A percentile compares a stretch with the other conserved stretches of the same genome.
Evolutionary conservation across 2,888 invertebrate species (phyloP).

Genomic region (Callimorpha dominula): DNA sequence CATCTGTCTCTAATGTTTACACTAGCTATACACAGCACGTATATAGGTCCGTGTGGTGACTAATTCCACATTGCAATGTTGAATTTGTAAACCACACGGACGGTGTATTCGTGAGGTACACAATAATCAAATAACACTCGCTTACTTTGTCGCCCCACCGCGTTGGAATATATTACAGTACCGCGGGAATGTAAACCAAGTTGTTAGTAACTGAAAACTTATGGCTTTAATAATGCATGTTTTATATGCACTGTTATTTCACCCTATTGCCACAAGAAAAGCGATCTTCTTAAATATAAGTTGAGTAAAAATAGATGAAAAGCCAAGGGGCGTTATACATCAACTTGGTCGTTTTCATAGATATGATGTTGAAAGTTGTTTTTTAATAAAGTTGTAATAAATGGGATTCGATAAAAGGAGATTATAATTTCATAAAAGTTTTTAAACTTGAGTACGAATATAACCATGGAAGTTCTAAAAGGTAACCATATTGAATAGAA

Average conservation of each 20-base stretch:
- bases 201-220: constrained; percentile 56
- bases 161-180: constrained; percentile 48
- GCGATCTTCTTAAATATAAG: constrained; percentile 1
- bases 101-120: background rate
- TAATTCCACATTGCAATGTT: constrained; percentile 7
- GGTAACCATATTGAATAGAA: constrained; percentile 27
- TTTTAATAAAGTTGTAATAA: background rate
- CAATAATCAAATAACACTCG: constrained; percentile 25
- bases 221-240: constrained; percentile 56
- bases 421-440: background rate
- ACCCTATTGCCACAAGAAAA: constrained; percentile 2
- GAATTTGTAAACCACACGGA: background rate
- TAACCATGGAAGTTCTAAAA: constrained; percentile 17
- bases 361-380: background rate
- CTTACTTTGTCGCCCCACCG: constrained; percentile 32
- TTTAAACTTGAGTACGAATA: background rate
- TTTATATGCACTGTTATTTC: constrained; percentile 35
- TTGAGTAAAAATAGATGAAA: background rate
- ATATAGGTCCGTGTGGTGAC: background rate
- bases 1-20: background rate
- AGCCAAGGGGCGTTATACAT: background rate
- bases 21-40: background rate
- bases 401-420: background rate
- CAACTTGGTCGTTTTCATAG: background rate
- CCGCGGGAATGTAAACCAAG: constrained; percentile 49